These are phyloP conservation scores for Metallyticus violacea DNA, from an alignment of 2,888 invertebrate genomes.

Conservation along the genomic window DNA sequence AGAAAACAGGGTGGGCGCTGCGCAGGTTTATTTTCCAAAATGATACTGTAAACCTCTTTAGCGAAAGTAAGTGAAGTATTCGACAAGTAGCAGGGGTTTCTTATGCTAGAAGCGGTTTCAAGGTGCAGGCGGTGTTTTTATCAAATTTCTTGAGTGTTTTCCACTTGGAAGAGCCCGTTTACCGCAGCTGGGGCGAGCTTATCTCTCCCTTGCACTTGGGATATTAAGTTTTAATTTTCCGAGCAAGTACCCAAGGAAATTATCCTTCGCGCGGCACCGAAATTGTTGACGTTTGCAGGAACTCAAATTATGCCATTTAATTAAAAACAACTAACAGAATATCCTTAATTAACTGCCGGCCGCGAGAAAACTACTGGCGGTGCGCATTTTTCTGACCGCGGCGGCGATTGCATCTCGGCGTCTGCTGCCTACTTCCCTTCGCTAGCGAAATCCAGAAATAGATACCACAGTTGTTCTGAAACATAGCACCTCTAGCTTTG, in stretches of 20 bases:
- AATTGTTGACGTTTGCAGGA: background rate
- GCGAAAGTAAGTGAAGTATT: too few species aligned
- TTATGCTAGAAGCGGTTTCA: too few species aligned
- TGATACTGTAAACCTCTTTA: too few species aligned
- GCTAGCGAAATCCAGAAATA: background rate
- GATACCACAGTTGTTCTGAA: too few species aligned
- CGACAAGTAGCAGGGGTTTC: too few species aligned
- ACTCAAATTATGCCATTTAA: background rate
- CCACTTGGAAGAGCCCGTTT: background rate
- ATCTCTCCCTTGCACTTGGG: constrained; percentile 19
- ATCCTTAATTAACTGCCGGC: background rate
- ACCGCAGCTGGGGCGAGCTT: constrained; percentile 6
- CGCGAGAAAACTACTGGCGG: background rate
- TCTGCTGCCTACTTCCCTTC: background rate
- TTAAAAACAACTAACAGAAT: background rate
- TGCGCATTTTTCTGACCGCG: background rate
- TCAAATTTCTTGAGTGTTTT: background rate
- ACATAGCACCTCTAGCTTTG: too few species aligned
- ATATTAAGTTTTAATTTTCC: constrained; percentile 27
- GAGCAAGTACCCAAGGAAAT: constrained; percentile 22
- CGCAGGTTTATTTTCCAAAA: too few species aligned
- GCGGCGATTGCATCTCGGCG: background rate
- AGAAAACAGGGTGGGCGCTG: too few species aligned
- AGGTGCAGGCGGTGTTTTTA: background rate
- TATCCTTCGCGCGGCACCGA: background rate